Evolutionary conservation across 92 coral and sea anemone genomes (phyloP).

Genomic region (Palythoa heliodiscus): DNA sequence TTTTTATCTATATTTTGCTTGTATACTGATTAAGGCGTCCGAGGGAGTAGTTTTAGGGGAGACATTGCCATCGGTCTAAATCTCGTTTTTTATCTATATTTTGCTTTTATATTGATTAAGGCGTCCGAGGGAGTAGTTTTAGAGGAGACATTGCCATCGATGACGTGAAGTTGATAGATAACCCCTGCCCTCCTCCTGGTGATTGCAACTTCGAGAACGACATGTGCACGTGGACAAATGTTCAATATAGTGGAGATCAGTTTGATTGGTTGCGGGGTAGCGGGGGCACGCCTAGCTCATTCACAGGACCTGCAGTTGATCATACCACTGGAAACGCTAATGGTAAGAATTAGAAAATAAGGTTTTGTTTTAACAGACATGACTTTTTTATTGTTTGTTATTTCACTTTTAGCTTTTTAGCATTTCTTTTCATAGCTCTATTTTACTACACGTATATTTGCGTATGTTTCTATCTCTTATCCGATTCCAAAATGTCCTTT

Average conservation of each 20-base stretch:
- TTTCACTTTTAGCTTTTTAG: no score
- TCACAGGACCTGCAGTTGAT: conserved; percentile 86
- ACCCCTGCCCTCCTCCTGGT: conserved; percentile 92
- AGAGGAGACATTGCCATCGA: conserved; percentile 93
- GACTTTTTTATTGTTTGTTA: no score
- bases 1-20: neutral
- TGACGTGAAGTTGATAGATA: conserved; percentile 77
- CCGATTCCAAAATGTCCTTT: no score
- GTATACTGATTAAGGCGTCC: conserved; percentile 46
- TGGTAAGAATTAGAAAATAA: conserved; percentile 51
- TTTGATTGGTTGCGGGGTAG: conserved; percentile 89
- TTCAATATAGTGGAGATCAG: conserved; percentile 61
- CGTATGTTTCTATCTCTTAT: no score
- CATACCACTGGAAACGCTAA: conserved; percentile 79
- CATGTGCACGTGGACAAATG: conserved; percentile 90
- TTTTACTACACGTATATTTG: no score
- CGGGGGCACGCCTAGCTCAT: conserved; percentile 72
- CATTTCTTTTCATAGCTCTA: no score
- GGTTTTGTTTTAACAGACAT: no score
- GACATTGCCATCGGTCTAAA: conserved; percentile 81
- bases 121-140: conserved; percentile 66
- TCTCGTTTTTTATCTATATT: neutral
- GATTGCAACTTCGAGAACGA: conserved; percentile 89
- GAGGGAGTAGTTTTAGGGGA: conserved; percentile 74
- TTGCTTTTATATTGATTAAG: conserved; percentile 15